Evolutionary conservation across 2,888 invertebrate genomes (phyloP), one percentile per base, ranked within the genome.

Genomic region (Bimastos eiseni): DNA sequence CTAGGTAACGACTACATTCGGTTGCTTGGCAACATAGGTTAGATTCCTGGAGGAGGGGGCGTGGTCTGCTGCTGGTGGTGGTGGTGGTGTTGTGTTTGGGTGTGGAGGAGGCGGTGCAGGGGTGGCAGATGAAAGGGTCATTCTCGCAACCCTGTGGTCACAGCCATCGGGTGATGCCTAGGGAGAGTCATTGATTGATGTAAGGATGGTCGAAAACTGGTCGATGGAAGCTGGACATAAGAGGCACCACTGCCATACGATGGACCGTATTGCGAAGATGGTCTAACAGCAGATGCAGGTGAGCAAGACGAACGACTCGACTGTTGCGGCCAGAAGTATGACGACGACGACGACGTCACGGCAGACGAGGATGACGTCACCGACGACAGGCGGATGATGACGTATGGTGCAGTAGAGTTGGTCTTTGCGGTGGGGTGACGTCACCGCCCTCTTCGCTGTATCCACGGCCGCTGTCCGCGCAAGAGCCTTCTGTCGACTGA

Each of bases 381-480:
- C 33, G 84, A 84, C 34, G 84, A 84, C 34, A n/a, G 84, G 8
- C 34, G 86, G 86, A 86, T 86, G 86, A 86, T 86, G 86, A 86
- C 86, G 86, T 33, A 37, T 86, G 34, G 86, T 34, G 86, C 86
- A 86, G 86, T 86, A 86, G 34, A 36, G 86, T 21, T 86, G 86
- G 86, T 86, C 86, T 24, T 86, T 86, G 15, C 36, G 86, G 36
- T 37, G 86, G n/a, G 15, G 5, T 86, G 36, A 37, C 37, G 86
- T 86, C 86, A 36, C 37, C 89, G 33, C 90, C 70, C 34, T 89
- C 90, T 55, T 89, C 90, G 55, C 90, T 89, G 44, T 49, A 49
- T 49, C 90, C 90, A 13, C 90, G 90, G 21, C 90, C 90, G 24
- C 90, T 89, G 90, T 89, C 90, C 0, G 90, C 55, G 70, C 55